These are phyloP conservation scores for Melanotaenia nigrans DNA, from an alignment of 2,797 vertebrate species.

Conservation along the genomic window DNA sequence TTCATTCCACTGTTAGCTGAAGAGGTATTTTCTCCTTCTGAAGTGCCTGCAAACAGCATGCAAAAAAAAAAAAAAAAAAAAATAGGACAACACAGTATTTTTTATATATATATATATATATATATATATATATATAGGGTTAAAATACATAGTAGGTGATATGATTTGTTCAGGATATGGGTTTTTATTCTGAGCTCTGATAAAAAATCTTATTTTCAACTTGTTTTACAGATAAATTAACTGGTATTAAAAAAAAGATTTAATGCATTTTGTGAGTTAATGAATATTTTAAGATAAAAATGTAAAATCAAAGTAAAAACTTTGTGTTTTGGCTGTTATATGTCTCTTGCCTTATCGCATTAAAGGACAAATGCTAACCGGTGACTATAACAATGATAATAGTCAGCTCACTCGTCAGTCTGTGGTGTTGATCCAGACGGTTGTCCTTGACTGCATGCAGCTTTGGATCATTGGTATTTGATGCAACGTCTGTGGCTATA, in stretches of 20 bases:
- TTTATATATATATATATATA: not conserved
- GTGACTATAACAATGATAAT: not conserved
- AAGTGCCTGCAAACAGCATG: conserved; percentile 44
- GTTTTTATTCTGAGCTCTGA: too few relatives aligned
- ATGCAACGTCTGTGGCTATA: conserved; percentile 22
- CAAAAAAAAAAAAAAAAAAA: not conserved
- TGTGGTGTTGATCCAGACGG: conserved; percentile 36
- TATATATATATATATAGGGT: too few relatives aligned
- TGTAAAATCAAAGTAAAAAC: not conserved
- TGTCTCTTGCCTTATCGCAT: not conserved
- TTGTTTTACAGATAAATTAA: too few relatives aligned
- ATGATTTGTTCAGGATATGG: too few relatives aligned
- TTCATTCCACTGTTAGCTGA: conserved; percentile 68
- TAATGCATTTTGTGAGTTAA: too few relatives aligned
- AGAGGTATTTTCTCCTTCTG: conserved; percentile 21
- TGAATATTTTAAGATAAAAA: too few relatives aligned
- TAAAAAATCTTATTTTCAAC: too few relatives aligned
- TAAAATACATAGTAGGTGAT: too few relatives aligned
- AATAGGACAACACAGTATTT: not conserved
- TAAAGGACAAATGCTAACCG: not conserved
- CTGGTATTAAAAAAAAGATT: too few relatives aligned
- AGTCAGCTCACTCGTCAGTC: conserved; percentile 57
- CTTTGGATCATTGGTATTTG: conserved; percentile 24
- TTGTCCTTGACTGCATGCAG: conserved; percentile 21
- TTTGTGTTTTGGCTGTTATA: not conserved